Conservation (phyloP, 1,140 invertebrate genomes). For the Atopsyche davidsoni region DNA sequence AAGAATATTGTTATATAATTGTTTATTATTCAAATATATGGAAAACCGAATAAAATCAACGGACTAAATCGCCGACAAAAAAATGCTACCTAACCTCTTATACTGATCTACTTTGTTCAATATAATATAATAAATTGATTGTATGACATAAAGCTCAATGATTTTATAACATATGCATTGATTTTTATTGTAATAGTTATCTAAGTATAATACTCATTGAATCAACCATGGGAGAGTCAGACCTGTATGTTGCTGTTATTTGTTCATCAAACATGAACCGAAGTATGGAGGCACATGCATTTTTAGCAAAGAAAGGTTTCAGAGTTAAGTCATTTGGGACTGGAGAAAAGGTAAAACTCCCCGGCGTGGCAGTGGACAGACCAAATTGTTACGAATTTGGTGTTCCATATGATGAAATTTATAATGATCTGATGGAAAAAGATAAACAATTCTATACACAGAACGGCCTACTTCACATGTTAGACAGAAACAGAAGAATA, state of each 20-base stretch:
- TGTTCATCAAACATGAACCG: conserved; percentile 99
- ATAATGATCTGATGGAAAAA: conserved; percentile 86
- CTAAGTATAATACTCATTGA: too few species aligned
- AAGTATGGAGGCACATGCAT: conserved; percentile 98
- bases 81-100: too few species aligned
- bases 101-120: too few species aligned
- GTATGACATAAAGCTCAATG: too few species aligned
- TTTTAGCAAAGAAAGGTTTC: conserved; percentile 94
- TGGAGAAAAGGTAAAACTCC: conserved; percentile 95
- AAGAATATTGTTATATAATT: too few species aligned
- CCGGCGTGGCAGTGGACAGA: conserved; percentile 87
- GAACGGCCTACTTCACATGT: conserved; percentile 97
- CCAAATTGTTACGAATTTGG: conserved; percentile 99
- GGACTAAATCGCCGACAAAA: too few species aligned
- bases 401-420: conserved; percentile 94
- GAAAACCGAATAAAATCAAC: too few species aligned
- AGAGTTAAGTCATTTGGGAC: conserved; percentile 95
- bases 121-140: too few species aligned
- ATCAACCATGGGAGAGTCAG: conserved; percentile 45
- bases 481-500: conserved; percentile 95
- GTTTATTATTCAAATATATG: too few species aligned
- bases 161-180: too few species aligned
- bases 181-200: too few species aligned
- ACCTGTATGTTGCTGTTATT: conserved; percentile 86
- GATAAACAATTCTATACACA: conserved; percentile 93